Evolutionary conservation across 2,888 invertebrate species (phyloP), one percentile per base, ranked within the genome.

Genomic region (Luperina testacea): DNA sequence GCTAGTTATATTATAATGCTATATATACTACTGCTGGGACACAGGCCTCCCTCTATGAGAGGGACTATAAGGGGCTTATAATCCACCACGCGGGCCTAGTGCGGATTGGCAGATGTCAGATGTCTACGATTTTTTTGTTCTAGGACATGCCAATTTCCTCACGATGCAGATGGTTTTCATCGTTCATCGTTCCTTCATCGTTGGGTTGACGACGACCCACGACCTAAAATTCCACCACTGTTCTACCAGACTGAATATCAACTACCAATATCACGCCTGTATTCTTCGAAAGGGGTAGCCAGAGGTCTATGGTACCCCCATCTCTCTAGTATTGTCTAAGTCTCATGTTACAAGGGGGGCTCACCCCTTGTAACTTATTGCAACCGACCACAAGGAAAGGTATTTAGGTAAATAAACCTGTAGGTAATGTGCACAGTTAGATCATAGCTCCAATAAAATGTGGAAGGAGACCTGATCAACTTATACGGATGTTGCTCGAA

Each of bases 401-500:
- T 64, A 38, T 64, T 38, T 38, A 4, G 20, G 48, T 76, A 73
- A 24, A 38, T 51, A 61, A 73, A 61, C 73, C 8, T 61, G n/a
- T 38, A 42, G 75, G 48, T 61, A 61, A 76, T 27, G 24, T 27
- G 13, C 0, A 42, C 79, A 42, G 42, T 75, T 72, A 64, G 63
- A 79, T 82, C 70, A 71, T 75, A 75, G 38, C 17, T 24, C 15
- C 5, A 53, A 42, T 20, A 8, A 63, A 72, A 85, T 78, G 69
- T 78, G 27, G 69, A 70, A 75, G n/a, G 7, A 48, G 61, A 74
- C 42, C 27, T 53, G 48, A 20, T 20, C 27, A 38, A 75, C 64
- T 73, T 67, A 69, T 53, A 67, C 75, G 83, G 86, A 79, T 59
- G 67, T 48, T 20, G 20, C 15, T 38, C 0, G 24, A 63, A 65